Base-by-base conservation (phyloP, 2,888 invertebrate species). In the Gymnoscelis rufifasciata region DNA sequence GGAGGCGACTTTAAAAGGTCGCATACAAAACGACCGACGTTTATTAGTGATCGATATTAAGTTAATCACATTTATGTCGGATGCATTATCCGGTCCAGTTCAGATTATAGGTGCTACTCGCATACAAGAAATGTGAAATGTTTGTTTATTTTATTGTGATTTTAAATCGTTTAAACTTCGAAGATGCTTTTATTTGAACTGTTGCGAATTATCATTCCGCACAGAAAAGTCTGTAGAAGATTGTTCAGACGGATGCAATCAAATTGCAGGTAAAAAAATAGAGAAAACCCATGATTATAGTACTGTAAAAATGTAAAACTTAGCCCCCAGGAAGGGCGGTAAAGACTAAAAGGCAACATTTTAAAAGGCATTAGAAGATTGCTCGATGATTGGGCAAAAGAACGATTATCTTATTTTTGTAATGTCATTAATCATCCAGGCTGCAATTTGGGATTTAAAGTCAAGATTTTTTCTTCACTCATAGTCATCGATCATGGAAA, bases 341-440 rank as follows among this genome's bases (percentile, higher is more conserved):
- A 19, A n/a, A 11, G 10, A 15, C 42, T 24, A 7, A 39, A 36
- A 26, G 13, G 35, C 44, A 41, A 14, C 38, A 45, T 45, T 50
- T 19, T 42, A 50, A 45, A 49, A 43, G 12, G 30, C 42, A 45
- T 45, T 50, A 50, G 50, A 45, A 23, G 41, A 50, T 50, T 45
- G 30, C 35, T 45, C 36, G 42, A 43, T 45, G 38, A 45, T 50
- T 42, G 50, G 42, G 40, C 38, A 42, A 19, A 39, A 33, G 15
- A 51, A 38, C 43, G 19, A 43, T 51, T 43, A 43, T 51, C 39
- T 51, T 45, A 45, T 49, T 49, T 48, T 42, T 43, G 50, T 39
- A 43, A 42, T 50, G 39, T 50, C 45, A 50, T 50, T 45, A 50
- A 50, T 50, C 50, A 50, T 45, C 14, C 45, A 38, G 42, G 15